These are phyloP conservation scores for Anolis sagrei DNA, from an alignment of 2,113 vertebrate species.

Conservation along the genomic window DNA sequence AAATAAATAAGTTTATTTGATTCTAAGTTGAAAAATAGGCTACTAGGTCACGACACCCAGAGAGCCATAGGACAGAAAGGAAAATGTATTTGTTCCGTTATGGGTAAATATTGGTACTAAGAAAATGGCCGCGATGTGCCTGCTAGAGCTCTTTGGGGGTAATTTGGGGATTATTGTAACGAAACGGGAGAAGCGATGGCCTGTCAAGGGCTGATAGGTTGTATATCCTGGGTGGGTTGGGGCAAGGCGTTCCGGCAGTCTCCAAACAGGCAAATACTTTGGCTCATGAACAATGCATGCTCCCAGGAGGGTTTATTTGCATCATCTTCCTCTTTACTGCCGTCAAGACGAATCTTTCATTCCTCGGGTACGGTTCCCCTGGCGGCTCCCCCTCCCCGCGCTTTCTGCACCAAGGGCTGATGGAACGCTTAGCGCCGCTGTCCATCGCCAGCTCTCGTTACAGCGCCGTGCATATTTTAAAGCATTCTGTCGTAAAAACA, in stretches of 20 bases:
- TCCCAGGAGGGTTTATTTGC: constrained; percentile 32
- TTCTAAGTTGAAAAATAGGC: too few species aligned
- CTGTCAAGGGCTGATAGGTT: not conserved
- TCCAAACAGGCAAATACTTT: constrained; percentile 1
- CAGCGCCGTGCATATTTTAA: constrained; percentile 76
- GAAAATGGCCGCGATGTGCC: not conserved
- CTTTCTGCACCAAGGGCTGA: not conserved
- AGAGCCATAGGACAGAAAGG: not conserved
- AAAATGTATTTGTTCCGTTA: not conserved
- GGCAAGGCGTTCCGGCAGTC: not conserved
- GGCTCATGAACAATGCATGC: constrained; percentile 58
- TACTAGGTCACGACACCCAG: not conserved
- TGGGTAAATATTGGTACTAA: not conserved
- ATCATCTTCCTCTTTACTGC: constrained; percentile 42
- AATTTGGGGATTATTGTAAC: constrained; percentile 16
- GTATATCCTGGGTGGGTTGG: constrained; percentile 22
- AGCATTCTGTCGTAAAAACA: constrained; percentile 71
- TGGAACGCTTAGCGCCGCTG: constrained; percentile 35
- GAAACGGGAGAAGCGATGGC: not conserved
- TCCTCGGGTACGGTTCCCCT: not conserved
- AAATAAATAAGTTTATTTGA: too few species aligned
- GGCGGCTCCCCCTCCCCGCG: not conserved
- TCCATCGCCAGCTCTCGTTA: constrained; percentile 56
- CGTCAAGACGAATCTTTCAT: constrained; percentile 53
- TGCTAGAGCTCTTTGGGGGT: not conserved